Evolutionary conservation across 2,888 invertebrate genomes (phyloP).

Genomic region (Nomada fucata): DNA sequence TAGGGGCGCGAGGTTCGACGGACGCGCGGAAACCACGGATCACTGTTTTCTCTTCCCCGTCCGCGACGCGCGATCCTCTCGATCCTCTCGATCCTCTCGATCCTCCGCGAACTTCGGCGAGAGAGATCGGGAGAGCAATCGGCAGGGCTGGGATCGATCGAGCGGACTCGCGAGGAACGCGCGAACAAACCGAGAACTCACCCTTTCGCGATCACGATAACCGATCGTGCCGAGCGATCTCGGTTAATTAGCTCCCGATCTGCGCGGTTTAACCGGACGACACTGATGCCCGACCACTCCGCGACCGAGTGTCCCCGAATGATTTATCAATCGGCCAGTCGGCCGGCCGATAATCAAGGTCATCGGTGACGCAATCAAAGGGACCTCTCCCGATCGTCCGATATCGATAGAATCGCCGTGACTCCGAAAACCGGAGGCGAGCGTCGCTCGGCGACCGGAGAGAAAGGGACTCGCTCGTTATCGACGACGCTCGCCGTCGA

Average conservation of each 20-base stretch:
- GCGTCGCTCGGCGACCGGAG: neutral
- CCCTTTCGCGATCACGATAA: constrained; percentile 58
- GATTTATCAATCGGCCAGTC: constrained; percentile 75
- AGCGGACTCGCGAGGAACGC: constrained; percentile 15
- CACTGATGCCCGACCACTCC: constrained; percentile 70
- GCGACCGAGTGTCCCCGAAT: constrained; percentile 68
- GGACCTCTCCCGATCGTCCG: constrained; percentile 52
- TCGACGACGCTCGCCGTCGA: neutral
- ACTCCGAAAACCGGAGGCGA: neutral
- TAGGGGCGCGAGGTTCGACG: neutral
- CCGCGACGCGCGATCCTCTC: neutral
- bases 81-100: neutral
- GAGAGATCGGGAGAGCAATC: no score
- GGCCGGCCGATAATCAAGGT: constrained; percentile 64
- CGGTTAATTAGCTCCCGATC: constrained; percentile 75
- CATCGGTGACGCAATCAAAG: constrained; percentile 54
- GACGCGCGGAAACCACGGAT: neutral
- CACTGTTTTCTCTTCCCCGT: neutral
- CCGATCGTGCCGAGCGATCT: constrained; percentile 70
- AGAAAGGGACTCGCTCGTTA: neutral
- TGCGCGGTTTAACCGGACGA: constrained; percentile 64
- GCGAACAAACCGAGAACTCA: constrained; percentile 54
- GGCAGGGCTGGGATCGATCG: neutral
- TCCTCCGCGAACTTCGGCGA: neutral
- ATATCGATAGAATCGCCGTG: constrained; percentile 41